Conservation (phyloP, 2,888 invertebrate species). For the Venusia cambrica region DNA sequence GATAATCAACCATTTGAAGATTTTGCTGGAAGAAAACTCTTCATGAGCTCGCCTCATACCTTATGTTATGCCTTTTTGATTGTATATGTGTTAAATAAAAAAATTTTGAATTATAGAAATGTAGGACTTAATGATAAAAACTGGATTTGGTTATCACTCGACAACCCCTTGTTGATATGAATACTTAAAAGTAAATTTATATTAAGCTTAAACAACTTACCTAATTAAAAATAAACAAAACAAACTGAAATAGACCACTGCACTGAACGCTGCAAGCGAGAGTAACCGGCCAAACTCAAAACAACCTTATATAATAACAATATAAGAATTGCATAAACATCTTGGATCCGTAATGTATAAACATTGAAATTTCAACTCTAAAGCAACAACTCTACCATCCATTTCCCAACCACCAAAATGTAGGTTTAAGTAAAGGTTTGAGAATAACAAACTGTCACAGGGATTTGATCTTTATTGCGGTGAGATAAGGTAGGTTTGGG, state of each 20-base stretch:
- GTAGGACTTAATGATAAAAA: no score
- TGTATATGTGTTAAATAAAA: no score
- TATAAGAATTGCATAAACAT: constrained; percentile 78
- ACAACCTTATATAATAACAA: constrained; percentile 77
- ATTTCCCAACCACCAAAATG: constrained; percentile 25
- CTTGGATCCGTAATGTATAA: constrained; percentile 51
- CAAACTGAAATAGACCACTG: constrained; percentile 52
- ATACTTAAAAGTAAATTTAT: no score
- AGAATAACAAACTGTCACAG: constrained; percentile 20
- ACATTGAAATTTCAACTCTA: constrained; percentile 33
- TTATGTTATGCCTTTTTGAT: no score
- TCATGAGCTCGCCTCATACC: no score
- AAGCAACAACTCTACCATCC: background rate
- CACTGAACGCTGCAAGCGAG: constrained; percentile 59
- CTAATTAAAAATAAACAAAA: constrained; percentile 34
- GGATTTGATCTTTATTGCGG: constrained; percentile 30
- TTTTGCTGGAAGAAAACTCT: no score
- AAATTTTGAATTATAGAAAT: no score
- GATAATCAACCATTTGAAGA: no score
- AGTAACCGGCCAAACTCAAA: constrained; percentile 54
- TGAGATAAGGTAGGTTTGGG: constrained; percentile 36
- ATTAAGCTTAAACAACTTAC: constrained; percentile 48
- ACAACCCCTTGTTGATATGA: no score
- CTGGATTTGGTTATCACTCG: no score
- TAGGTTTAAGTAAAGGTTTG: constrained; percentile 31